Conservation (phyloP, 2,888 invertebrate genomes). For the Microctonus hyperodae region DNA sequence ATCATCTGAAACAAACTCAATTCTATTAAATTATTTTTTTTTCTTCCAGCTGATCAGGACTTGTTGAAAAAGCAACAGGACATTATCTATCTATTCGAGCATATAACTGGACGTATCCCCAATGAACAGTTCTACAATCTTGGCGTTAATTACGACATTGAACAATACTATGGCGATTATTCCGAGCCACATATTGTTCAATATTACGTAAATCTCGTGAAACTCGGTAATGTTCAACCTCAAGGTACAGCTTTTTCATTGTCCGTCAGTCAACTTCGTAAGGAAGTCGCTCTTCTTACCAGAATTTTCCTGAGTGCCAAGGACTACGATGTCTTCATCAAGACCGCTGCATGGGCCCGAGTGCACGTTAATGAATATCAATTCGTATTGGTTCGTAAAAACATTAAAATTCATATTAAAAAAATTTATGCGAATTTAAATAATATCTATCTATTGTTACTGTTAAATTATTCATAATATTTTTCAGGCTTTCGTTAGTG, state of each 20-base stretch:
- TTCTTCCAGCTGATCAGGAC: conserved; percentile 65
- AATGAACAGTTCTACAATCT: conserved; percentile 66
- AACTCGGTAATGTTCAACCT: conserved; percentile 67
- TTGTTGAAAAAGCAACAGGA: conserved; percentile 67
- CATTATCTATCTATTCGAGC: conserved; percentile 68
- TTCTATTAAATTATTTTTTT: neutral
- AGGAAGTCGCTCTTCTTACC: conserved; percentile 72
- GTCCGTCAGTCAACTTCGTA: conserved; percentile 68
- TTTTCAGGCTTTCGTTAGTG: conserved; percentile 69
- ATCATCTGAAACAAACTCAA: neutral
- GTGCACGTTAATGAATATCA: conserved; percentile 74
- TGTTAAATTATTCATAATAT: neutral
- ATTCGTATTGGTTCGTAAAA: conserved; percentile 62
- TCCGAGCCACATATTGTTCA: conserved; percentile 64
- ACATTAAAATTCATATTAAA: neutral
- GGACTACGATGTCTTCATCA: conserved; percentile 74
- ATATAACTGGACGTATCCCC: conserved; percentile 71
- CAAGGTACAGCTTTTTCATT: conserved; percentile 70
- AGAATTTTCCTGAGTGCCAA: conserved; percentile 75
- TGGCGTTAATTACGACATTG: conserved; percentile 68
- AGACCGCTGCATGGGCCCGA: conserved; percentile 74
- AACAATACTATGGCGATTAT: conserved; percentile 69
- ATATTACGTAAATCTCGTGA: conserved; percentile 67
- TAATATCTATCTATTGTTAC: too few relatives aligned
- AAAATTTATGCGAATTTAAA: too few relatives aligned